Evolutionary conservation across 1,140 invertebrate species (phyloP).

Genomic region (Eurosta solidaginis): DNA sequence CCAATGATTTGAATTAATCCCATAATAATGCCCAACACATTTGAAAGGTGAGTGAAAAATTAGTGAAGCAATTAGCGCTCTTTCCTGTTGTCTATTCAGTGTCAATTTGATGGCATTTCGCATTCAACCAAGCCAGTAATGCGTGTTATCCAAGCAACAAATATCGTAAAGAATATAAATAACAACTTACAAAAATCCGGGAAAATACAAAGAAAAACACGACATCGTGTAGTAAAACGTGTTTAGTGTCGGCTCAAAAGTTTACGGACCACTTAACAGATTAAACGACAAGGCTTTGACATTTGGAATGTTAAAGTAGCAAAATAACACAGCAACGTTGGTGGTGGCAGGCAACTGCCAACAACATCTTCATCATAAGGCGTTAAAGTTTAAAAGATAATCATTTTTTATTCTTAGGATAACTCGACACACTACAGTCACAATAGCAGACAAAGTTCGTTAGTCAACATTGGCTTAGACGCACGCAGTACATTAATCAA

Average conservation of each 20-base stretch:
- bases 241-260: not conserved
- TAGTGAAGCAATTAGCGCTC: not conserved
- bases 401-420: not conserved
- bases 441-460: not conserved
- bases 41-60: not conserved
- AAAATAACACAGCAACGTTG: not conserved
- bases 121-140: not conserved
- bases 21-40: not conserved
- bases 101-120: not conserved
- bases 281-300: not conserved
- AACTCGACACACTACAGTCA: not conserved
- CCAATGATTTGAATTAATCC: not conserved
- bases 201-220: not conserved
- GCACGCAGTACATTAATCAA: not conserved
- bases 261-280: too few relatives aligned
- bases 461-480: not conserved
- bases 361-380: not conserved
- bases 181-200: too few relatives aligned
- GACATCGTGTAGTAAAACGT: not conserved
- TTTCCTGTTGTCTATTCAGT: slow-evolving; percentile 16
- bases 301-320: too few relatives aligned
- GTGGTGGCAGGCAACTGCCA: not conserved
- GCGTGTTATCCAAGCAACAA: not conserved
- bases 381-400: not conserved
- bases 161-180: not conserved